Percentiles rank a stretch among this genome's conserved stretches.
Evolutionary conservation across 2,113 vertebrate species (phyloP).

Genomic region (Amazona guildingii): DNA sequence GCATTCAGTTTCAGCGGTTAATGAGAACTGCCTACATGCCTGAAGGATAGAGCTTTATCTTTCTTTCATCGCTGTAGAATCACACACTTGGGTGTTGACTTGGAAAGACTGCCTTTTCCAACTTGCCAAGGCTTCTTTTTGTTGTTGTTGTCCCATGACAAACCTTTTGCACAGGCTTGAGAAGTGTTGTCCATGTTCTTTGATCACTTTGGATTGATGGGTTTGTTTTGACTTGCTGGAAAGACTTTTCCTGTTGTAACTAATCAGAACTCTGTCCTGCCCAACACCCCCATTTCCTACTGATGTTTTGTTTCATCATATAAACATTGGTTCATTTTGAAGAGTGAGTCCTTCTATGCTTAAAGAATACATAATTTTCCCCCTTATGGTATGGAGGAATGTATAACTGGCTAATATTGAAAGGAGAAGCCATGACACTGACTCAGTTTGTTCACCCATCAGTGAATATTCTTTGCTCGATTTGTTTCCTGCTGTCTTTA

Average conservation of each 20-base stretch:
- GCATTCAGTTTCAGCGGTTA: background rate
- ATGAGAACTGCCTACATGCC: background rate
- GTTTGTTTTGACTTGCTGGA: background rate
- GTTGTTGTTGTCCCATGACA: background rate
- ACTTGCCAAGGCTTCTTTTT: background rate
- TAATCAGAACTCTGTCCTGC: background rate
- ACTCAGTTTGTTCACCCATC: background rate
- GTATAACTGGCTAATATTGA: background rate
- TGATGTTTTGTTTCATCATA: background rate
- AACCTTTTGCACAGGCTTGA: background rate
- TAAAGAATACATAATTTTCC: background rate
- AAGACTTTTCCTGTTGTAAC: background rate
- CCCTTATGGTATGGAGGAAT: background rate
- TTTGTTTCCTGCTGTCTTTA: background rate
- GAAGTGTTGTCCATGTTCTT: background rate
- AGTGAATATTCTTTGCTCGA: background rate
- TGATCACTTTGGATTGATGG: background rate
- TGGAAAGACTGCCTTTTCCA: background rate
- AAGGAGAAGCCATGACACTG: background rate
- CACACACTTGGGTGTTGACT: background rate
- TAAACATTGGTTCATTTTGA: background rate
- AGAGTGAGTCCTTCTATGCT: background rate
- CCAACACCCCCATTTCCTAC: background rate
- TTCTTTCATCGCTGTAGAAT: background rate
- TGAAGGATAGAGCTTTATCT: background rate